Evolutionary conservation across 2,888 invertebrate species (phyloP).

Genomic region (Agriopis marginaria): DNA sequence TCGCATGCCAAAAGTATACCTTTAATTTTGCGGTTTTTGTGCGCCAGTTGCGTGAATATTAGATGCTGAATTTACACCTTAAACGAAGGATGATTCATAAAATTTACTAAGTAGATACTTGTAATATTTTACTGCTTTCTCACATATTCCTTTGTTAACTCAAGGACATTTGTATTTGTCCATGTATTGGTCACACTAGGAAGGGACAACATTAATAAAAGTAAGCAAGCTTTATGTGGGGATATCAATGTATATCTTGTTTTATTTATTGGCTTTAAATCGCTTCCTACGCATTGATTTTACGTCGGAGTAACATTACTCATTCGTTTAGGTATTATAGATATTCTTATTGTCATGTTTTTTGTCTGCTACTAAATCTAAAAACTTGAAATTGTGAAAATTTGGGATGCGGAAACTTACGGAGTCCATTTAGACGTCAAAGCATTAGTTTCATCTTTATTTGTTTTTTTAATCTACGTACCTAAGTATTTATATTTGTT

Average conservation of each 20-base stretch:
- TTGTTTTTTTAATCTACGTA: too few species aligned
- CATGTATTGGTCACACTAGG: conserved; percentile 41
- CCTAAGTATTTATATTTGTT: too few species aligned
- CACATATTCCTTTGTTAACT: conserved; percentile 20
- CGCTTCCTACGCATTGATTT: conserved; percentile 47
- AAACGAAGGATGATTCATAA: conserved; percentile 8
- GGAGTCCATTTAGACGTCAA: too few species aligned
- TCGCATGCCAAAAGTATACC: too few species aligned
- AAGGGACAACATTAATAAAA: conserved; percentile 42
- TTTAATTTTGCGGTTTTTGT: too few species aligned
- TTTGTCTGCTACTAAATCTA: conserved; percentile 9
- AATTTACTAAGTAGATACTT: conserved; percentile 1
- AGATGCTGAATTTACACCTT: not conserved
- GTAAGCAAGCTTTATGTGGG: conserved; percentile 44
- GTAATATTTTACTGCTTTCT: conserved; percentile 2
- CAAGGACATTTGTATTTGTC: conserved; percentile 32
- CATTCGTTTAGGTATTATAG: conserved; percentile 41
- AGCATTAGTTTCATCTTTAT: too few species aligned
- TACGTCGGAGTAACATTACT: conserved; percentile 41
- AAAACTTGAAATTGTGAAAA: not conserved
- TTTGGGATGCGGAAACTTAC: too few species aligned
- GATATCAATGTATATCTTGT: conserved; percentile 48
- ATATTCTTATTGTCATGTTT: conserved; percentile 11
- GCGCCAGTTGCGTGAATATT: too few species aligned
- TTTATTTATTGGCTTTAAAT: conserved; percentile 51